Conservation (phyloP, 2,888 invertebrate genomes). For the Ischnus inquisitorius region DNA sequence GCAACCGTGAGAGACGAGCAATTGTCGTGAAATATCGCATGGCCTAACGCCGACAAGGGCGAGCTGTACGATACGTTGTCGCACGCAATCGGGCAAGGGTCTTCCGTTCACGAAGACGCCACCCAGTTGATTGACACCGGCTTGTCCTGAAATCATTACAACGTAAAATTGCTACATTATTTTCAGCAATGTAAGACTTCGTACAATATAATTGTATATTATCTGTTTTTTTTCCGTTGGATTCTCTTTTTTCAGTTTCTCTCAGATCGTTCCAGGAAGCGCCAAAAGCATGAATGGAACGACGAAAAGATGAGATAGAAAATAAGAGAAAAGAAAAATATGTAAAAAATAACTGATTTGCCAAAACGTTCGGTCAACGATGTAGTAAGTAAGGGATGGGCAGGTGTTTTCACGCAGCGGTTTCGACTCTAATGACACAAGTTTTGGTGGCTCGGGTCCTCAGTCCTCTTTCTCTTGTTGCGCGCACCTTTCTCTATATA, state of each 20-base stretch:
- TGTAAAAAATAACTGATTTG: constrained; percentile 27
- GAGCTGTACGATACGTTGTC: constrained; percentile 97
- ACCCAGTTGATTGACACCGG: constrained; percentile 98
- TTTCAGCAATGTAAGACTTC: not conserved
- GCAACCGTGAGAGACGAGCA: constrained; percentile 98
- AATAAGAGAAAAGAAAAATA: not conserved
- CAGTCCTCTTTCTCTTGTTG: constrained; percentile 58
- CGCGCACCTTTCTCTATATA: constrained; percentile 24
- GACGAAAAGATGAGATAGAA: constrained; percentile 30
- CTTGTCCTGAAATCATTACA: constrained; percentile 92
- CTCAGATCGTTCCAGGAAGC: constrained; percentile 25
- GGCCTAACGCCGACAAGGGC: constrained; percentile 97
- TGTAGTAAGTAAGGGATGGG: constrained; percentile 65
- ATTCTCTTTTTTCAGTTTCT: not conserved
- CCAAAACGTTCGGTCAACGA: constrained; percentile 13
- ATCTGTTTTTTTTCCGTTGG: too few relatives aligned
- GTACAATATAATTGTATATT: not conserved
- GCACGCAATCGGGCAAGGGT: constrained; percentile 97
- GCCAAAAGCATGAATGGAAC: constrained; percentile 40
- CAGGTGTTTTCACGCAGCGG: constrained; percentile 75
- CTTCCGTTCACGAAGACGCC: constrained; percentile 99
- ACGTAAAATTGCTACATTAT: constrained; percentile 27
- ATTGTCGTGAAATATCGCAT: constrained; percentile 98
- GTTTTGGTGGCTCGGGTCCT: constrained; percentile 60
- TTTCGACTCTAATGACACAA: constrained; percentile 76